phyloP scores from a whole-genome alignment of 2,888 invertebrate species.

The Drosophila mimetica region DNA sequence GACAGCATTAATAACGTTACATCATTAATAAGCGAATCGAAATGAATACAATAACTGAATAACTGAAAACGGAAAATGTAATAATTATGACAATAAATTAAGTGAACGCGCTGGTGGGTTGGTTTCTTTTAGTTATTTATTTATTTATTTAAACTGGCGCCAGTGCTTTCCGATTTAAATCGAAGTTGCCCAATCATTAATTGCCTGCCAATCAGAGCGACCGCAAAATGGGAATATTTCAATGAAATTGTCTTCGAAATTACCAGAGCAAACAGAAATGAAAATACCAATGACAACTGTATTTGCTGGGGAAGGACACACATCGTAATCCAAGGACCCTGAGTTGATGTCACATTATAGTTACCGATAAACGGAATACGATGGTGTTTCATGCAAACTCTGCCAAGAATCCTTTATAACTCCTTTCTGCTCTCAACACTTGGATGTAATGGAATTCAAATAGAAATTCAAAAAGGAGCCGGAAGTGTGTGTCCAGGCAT shows the following conservation, averaged over 20 bases:
- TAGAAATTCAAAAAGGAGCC: conserved; percentile 10
- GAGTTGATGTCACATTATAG: too few relatives aligned
- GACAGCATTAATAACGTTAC: conserved; percentile 56
- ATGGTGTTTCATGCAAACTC: not conserved
- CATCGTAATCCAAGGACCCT: too few relatives aligned
- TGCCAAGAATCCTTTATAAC: not conserved
- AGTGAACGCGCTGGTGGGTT: conserved; percentile 24
- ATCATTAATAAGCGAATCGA: conserved; percentile 49
- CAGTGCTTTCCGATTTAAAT: conserved; percentile 11
- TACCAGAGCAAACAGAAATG: conserved; percentile 2
- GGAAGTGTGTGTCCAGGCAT: conserved; percentile 17
- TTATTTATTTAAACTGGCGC: conserved; percentile 12
- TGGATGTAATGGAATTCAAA: conserved; percentile 21
- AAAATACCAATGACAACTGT: conserved; percentile 2
- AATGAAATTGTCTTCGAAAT: conserved; percentile 17
- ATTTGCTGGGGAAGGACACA: not conserved
- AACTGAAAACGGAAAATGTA: conserved; percentile 35
- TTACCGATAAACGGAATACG: not conserved
- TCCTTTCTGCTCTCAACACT: not conserved
- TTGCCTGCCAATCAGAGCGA: conserved; percentile 19
- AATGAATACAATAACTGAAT: conserved; percentile 48
- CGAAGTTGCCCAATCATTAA: conserved; percentile 17
- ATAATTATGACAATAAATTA: conserved; percentile 56
- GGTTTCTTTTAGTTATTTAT: conserved; percentile 7
- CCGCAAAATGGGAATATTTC: conserved; percentile 10